Base-by-base conservation (phyloP, 2,113 vertebrate species). In the Cettia cetti region DNA sequence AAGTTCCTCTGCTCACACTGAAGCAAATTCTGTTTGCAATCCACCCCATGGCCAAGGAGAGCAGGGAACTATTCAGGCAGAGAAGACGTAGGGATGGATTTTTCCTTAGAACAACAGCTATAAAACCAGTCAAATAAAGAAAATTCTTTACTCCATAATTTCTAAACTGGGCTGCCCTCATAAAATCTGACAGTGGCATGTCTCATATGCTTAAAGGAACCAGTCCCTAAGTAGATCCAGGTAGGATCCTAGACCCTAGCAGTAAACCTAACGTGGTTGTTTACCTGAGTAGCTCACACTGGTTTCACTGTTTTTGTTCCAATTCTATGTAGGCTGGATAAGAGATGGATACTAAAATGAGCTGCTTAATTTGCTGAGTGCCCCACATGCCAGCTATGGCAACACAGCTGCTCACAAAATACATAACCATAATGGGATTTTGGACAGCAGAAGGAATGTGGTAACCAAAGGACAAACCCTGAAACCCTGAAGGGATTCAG, bases 31-130 rank as follows among this genome's bases (percentile, higher is more conserved):
- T 0, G 1, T 69, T 86, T 69, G 47, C 31, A 8, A 65, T 65
- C n/a, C 54, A 39, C 12, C 11, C 52, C 22, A 8, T 9, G 23
- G 50, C 60, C 12, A 10, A 22, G 6, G 33, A 65, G 26, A 28
- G 47, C 40, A 60, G 30, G 37, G 77, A 87, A 56, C 37, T 21
- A 33, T 24, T 78, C 56, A 82, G 61, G 57, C 57, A 82, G 28
- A 65, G 53, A 68, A 80, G 11, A 17, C 0, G 0, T 2, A 4
- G 49, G 22, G 14, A 33, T 80, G 37, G 17, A 4, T 20, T 85
- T 70, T 75, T 68, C 37, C 53, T 91, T 82, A 42, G 30, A 84
- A 61, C 15, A 35, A 27, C 47, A 84, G 33, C 57, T 61, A 35
- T 39, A 84, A 50, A 89, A 78, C 1, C 13, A 42, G 31, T n/a